Evolutionary conservation across 2,113 vertebrate species (phyloP), one percentile per base, ranked within the genome.

Genomic region (Callorhinus ursinus): DNA sequence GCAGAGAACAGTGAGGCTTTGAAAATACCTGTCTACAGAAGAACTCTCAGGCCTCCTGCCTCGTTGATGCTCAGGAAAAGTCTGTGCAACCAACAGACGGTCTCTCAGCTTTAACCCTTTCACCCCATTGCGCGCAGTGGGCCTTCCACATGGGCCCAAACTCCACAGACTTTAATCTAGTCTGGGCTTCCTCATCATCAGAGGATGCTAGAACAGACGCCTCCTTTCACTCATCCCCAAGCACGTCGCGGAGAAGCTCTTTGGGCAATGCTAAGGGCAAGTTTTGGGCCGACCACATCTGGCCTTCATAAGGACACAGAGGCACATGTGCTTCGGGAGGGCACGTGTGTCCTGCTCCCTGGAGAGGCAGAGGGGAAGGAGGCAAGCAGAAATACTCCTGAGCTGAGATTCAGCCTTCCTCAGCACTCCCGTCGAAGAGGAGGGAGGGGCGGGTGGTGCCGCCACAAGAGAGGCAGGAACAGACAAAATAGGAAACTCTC

Each of bases 401-500:
- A 11, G 28, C 76, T 61, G 22, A 4, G 82, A 3, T 31, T 71
- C n/a, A 26, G 65, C 19, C 59, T 5, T 74, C 72, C 9, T 4
- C 55, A 57, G 57, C 9, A 5, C 18, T 79, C 28, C 28, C 1
- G 1, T 33, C 15, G 51, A 16, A 33, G 16, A 39, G 18, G 28
- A 26, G 36, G n/a, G 53, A 24, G n/a, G 5, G 4, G 15, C 49
- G 57, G 76, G 86, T 12, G 57, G 76, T 16, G 65, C 31, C 7
- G 31, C 61, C 51, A 46, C 77, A 72, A 83, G 69, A 96, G 79
- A 89, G 31, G 74, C 90, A 98, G 97, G 95, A 95, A 95, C 82
- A 93, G 93, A 94, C 94, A 92, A 93, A 97, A 94, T 93, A 98
- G 96, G 95, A 97, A 98, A 96, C 74, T 88, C 89, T 96, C 90